Evolutionary conservation across 2,113 vertebrate species (phyloP).

Genomic region (Harpagus bidentatus): DNA sequence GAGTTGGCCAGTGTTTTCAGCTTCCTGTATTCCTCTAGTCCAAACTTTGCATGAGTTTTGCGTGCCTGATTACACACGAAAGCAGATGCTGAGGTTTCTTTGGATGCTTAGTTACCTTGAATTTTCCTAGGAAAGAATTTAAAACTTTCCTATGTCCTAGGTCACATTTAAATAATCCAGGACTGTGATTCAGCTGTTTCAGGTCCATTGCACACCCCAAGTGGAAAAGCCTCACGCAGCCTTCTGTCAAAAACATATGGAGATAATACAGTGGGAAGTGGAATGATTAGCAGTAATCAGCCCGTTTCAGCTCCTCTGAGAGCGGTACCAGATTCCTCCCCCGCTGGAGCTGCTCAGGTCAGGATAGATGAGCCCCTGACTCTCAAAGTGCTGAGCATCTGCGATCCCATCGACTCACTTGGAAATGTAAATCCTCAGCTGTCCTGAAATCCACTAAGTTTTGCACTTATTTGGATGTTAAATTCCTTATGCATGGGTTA

Average conservation of each 20-base stretch:
- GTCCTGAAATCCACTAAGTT: neutral
- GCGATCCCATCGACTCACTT: neutral
- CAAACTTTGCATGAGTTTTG: neutral
- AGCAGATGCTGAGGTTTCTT: neutral
- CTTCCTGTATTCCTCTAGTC: neutral
- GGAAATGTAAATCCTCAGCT: neutral
- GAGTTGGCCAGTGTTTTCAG: neutral
- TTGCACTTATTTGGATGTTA: neutral
- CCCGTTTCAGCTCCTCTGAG: neutral
- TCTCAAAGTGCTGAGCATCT: neutral
- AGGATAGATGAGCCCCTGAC: rapidly evolving
- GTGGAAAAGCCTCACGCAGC: neutral
- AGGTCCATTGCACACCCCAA: neutral
- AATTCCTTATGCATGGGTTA: neutral
- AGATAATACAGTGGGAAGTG: neutral
- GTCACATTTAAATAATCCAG: neutral
- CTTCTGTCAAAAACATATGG: neutral
- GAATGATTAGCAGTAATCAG: neutral
- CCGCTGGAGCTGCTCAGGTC: neutral
- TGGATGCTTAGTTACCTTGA: neutral
- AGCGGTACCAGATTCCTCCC: neutral
- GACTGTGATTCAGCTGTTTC: neutral
- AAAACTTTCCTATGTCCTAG: neutral
- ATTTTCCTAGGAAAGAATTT: neutral
- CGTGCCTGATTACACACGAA: neutral